A percentile compares a stretch with the other conserved stretches of the same genome.
These are phyloP conservation scores for Drosophila repleta DNA, from an alignment of 1,140 invertebrate genomes.

Conservation along the genomic window DNA sequence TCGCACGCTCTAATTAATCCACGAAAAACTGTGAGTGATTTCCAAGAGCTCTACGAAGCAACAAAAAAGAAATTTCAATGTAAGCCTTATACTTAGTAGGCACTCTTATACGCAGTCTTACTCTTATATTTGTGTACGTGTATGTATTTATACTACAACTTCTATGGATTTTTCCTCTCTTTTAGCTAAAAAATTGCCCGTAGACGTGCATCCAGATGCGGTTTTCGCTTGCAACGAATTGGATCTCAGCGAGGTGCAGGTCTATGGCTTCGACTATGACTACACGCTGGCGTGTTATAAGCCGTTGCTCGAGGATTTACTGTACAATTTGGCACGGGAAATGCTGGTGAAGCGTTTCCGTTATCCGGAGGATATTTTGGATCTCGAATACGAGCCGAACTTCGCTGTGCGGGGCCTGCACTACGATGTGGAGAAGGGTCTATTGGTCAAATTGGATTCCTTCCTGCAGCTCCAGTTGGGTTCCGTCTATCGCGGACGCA, in stretches of 20 bases:
- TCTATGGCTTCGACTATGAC: constrained; percentile 99
- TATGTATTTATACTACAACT: neutral
- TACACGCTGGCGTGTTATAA: constrained; percentile 99
- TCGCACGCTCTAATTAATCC: constrained; percentile 30
- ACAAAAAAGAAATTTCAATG: constrained; percentile 84
- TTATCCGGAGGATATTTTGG: constrained; percentile 94
- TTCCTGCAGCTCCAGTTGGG: constrained; percentile 98
- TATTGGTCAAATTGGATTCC: constrained; percentile 97
- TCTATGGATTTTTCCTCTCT: too few relatives aligned
- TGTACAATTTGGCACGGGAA: constrained; percentile 96
- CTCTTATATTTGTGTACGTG: too few relatives aligned
- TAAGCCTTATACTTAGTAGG: constrained; percentile 75
- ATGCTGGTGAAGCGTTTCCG: constrained; percentile 94
- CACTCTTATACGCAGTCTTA: constrained; percentile 1
- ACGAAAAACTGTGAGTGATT: constrained; percentile 70
- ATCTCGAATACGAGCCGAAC: constrained; percentile 93
- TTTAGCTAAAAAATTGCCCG: constrained; percentile 93
- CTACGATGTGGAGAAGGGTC: constrained; percentile 97
- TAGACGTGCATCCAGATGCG: constrained; percentile 92
- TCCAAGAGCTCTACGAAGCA: constrained; percentile 83
- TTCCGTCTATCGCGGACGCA: constrained; percentile 95
- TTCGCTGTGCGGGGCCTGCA: constrained; percentile 97
- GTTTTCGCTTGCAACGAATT: constrained; percentile 99
- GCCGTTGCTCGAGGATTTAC: constrained; percentile 93
- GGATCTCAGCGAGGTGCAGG: constrained; percentile 94